Evolutionary conservation across 2,888 invertebrate genomes (phyloP), one percentile per base, ranked within the genome.

Genomic region (Argynnis bischoffii): DNA sequence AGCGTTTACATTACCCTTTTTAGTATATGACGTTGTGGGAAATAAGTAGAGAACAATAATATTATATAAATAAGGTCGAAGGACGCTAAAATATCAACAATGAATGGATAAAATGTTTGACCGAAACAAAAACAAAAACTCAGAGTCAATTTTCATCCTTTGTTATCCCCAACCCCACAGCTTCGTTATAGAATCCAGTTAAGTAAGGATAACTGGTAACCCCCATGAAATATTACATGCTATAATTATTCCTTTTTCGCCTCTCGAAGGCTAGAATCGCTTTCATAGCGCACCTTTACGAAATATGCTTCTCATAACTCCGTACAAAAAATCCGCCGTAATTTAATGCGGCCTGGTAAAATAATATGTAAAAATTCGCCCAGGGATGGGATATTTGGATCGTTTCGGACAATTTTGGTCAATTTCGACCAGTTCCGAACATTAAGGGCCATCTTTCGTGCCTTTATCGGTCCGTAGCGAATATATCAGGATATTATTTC

Each of bases 401-500:
- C 79, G 77, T 82, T 83, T 83, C 80, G 83, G 80, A 78, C 80
- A 77, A 78, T 81, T 83, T 81, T 80, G 84, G 81, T 72, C 85
- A 78, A 83, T 86, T 88, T 80, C 82, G 83, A 80, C 82, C 85
- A 81, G 79, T 78, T 81, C 81, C 80, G 77, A 79, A 86, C 85
- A 86, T 89, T 88, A 89, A 73, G 77, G 81, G 82, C 83, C 86
- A 87, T 88, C 89, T 81, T 81, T 81, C 80, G 79, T 76, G 73
- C 83, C 86, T 85, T 86, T 90, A 90, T 90, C 90, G 87, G 78
- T 80, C 83, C 81, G 81, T 79, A 78, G 78, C 79, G 81, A 84
- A 90, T 91, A 89, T 89, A 90, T 90, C 88, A 87, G 81, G 84
- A 82, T 88, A 87, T 88, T 89, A 88, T 89, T 88, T 86, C 85